phyloP scores from a whole-genome alignment of 1,140 invertebrate genomes.

The Matsumurasca onukii region DNA sequence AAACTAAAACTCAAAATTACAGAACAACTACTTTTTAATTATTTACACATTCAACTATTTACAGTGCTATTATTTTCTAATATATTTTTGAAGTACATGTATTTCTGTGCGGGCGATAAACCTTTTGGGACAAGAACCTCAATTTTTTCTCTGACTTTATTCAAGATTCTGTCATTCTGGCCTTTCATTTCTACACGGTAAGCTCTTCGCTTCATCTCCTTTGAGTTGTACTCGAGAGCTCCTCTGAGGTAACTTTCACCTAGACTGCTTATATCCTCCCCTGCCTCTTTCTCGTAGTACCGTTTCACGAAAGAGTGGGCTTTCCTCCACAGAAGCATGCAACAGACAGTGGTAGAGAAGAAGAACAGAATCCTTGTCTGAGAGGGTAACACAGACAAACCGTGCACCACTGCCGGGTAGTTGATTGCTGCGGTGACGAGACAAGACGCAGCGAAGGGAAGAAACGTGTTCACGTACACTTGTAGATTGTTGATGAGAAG shows the following conservation, averaged over 20 bases:
- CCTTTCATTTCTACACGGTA: too few species aligned
- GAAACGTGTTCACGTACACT: slow-evolving; percentile 22
- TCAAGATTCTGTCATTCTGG: too few species aligned
- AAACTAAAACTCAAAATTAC: too few species aligned
- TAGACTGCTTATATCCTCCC: slow-evolving; percentile 44
- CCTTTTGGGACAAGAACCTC: too few species aligned
- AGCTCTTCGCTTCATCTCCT: slow-evolving; percentile 47
- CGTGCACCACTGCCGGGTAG: slow-evolving; percentile 39
- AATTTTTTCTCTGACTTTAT: too few species aligned
- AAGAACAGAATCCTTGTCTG: slow-evolving; percentile 40
- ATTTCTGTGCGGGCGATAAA: too few species aligned
- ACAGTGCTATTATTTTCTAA: too few species aligned
- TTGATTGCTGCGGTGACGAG: slow-evolving; percentile 35
- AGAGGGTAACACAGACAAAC: slow-evolving; percentile 36
- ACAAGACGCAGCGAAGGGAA: slow-evolving; percentile 33
- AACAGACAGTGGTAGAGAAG: slow-evolving; percentile 38
- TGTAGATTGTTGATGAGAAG: slow-evolving; percentile 38
- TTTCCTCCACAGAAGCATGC: slow-evolving; percentile 43
- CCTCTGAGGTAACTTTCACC: slow-evolving; percentile 48
- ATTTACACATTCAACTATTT: too few species aligned
- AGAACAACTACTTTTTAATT: too few species aligned
- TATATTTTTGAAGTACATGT: too few species aligned
- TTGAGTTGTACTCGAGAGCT: slow-evolving; percentile 52
- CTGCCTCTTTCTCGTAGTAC: slow-evolving; percentile 45
- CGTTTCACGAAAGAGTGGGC: slow-evolving; percentile 39